These are phyloP conservation scores for Formica selysi DNA, from an alignment of 1,140 invertebrate species.

Conservation along the genomic window DNA sequence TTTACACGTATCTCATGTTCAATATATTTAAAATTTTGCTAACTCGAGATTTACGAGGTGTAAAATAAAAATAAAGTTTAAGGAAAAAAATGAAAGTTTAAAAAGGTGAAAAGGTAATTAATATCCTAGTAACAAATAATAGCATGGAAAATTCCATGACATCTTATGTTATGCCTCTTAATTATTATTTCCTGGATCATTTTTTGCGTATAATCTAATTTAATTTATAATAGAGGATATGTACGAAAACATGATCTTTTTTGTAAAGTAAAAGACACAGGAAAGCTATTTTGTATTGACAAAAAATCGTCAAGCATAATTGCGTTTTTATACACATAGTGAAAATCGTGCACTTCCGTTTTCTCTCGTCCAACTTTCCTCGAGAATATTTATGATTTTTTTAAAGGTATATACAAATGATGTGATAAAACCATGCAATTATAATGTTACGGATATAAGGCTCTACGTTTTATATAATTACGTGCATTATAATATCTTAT, in stretches of 20 bases:
- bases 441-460: conserved; percentile 22
- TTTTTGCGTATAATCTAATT: background rate
- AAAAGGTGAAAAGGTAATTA: conserved; percentile 3
- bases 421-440: conserved; percentile 46
- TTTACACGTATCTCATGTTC: conserved; percentile 24
- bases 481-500: conserved; percentile 26
- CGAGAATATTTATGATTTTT: conserved; percentile 39
- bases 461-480: conserved; percentile 22
- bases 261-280: conserved; percentile 13
- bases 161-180: background rate
- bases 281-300: background rate
- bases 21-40: background rate
- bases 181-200: background rate
- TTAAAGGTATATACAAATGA: background rate
- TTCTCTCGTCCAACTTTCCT: conserved; percentile 2
- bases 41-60: background rate
- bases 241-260: conserved; percentile 8
- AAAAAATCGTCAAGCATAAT: background rate
- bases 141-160: background rate
- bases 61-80: conserved; percentile 11
- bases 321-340: conserved; percentile 38
- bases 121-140: conserved; percentile 1
- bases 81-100: background rate
- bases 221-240: conserved; percentile 26
- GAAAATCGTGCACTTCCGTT: conserved; percentile 5